phyloP scores from a whole-genome alignment of 2,113 vertebrate species.

The Turdus rufiventris region DNA sequence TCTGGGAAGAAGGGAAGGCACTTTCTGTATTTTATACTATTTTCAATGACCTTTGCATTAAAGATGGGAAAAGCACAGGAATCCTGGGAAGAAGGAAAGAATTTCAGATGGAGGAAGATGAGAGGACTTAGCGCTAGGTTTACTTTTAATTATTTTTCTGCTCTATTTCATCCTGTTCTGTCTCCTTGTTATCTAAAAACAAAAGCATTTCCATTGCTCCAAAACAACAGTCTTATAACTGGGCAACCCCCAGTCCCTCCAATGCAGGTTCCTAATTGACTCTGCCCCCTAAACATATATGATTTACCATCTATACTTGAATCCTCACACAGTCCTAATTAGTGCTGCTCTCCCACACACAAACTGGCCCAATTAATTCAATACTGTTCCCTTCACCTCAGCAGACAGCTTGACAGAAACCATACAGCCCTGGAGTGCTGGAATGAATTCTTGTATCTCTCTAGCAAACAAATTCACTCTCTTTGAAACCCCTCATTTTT shows the following conservation, averaged over 20 bases:
- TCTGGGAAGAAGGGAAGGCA: neutral
- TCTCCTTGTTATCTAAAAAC: neutral
- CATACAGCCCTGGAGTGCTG: neutral
- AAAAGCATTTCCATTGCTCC: neutral
- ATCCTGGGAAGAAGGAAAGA: neutral
- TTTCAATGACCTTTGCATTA: neutral
- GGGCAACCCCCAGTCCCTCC: neutral
- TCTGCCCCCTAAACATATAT: neutral
- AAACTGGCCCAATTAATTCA: neutral
- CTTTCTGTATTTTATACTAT: neutral
- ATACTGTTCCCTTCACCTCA: neutral
- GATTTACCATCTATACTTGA: neutral
- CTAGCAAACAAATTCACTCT: neutral
- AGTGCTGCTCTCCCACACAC: neutral
- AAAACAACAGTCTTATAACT: neutral
- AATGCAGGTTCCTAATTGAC: neutral
- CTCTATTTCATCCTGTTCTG: neutral
- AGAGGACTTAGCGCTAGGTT: neutral
- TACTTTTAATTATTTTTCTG: neutral
- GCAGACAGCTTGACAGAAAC: neutral
- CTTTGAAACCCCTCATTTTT: neutral
- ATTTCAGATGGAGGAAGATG: neutral
- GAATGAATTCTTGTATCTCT: neutral
- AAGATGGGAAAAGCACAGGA: neutral
- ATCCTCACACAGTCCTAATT: neutral